These are phyloP conservation scores for Alexandromys fortis DNA, from an alignment of 2,113 vertebrate species.

Conservation along the genomic window DNA sequence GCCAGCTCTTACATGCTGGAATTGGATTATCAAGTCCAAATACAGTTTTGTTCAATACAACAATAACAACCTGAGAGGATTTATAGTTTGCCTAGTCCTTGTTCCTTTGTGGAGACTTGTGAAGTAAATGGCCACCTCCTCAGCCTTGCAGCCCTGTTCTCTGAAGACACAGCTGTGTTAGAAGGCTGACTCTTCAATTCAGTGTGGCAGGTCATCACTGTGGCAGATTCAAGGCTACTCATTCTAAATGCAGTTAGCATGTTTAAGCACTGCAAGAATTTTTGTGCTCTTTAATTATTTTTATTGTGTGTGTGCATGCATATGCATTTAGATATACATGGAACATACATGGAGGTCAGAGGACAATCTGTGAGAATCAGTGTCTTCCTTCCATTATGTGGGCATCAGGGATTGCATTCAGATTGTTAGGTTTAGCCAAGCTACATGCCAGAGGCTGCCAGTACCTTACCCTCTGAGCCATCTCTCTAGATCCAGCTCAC, in stretches of 20 bases:
- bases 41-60: constrained; percentile 53
- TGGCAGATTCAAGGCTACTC: neutral
- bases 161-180: neutral
- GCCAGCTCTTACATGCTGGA: neutral
- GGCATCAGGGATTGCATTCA: neutral
- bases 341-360: too few relatives aligned
- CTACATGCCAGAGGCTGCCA: neutral
- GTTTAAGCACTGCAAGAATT: neutral
- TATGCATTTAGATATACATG: neutral
- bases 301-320: neutral
- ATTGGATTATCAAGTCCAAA: constrained; percentile 66
- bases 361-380: neutral
- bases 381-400: neutral
- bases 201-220: neutral
- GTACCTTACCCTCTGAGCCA: neutral
- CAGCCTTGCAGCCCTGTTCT: neutral
- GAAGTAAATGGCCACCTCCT: neutral
- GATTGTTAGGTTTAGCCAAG: neutral
- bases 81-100: constrained; percentile 56
- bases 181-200: constrained; percentile 8
- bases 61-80: constrained; percentile 53
- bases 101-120: constrained; percentile 35
- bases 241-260: neutral
- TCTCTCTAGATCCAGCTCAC: too few relatives aligned
- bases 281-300: neutral